phyloP scores from a whole-genome alignment of 2,888 invertebrate species.

The Seira musarum region DNA sequence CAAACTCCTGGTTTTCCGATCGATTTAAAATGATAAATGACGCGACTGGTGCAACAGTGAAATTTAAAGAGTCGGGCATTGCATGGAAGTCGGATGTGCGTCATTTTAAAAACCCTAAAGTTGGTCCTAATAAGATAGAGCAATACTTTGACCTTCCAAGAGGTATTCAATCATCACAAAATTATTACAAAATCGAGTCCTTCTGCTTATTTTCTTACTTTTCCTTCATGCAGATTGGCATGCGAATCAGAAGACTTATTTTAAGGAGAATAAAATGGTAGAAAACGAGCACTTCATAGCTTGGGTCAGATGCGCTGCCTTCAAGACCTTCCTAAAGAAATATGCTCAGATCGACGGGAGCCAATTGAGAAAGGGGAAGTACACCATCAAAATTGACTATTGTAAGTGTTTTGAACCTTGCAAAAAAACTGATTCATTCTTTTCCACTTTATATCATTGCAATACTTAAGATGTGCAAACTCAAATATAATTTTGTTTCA shows the following conservation, averaged over 20 bases:
- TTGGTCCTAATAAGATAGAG: not conserved
- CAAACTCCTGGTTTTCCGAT: constrained; percentile 51
- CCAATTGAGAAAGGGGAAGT: constrained; percentile 16
- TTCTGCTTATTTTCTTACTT: not conserved
- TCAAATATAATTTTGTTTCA: constrained; percentile 11
- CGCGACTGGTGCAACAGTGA: not conserved
- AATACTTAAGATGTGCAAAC: no score
- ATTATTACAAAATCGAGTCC: not conserved
- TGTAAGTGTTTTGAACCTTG: not conserved
- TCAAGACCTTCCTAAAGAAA: constrained; percentile 29
- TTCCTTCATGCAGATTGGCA: constrained; percentile 37
- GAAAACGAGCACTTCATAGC: constrained; percentile 36
- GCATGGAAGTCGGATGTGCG: constrained; percentile 27
- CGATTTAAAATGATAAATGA: constrained; percentile 8
- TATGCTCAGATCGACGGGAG: constrained; percentile 29
- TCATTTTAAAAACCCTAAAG: constrained; percentile 7
- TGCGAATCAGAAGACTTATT: constrained; percentile 13
- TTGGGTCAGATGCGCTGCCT: constrained; percentile 52
- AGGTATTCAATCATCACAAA: constrained; percentile 4
- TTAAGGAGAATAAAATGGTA: constrained; percentile 23
- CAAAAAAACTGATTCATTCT: not conserved
- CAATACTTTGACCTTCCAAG: constrained; percentile 19
- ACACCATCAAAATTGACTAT: constrained; percentile 23
- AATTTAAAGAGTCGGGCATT: constrained; percentile 12
- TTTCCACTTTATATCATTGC: no score